These are phyloP conservation scores for Ceratosolen solmsi DNA, from an alignment of 1,140 invertebrate species.

Conservation along the genomic window DNA sequence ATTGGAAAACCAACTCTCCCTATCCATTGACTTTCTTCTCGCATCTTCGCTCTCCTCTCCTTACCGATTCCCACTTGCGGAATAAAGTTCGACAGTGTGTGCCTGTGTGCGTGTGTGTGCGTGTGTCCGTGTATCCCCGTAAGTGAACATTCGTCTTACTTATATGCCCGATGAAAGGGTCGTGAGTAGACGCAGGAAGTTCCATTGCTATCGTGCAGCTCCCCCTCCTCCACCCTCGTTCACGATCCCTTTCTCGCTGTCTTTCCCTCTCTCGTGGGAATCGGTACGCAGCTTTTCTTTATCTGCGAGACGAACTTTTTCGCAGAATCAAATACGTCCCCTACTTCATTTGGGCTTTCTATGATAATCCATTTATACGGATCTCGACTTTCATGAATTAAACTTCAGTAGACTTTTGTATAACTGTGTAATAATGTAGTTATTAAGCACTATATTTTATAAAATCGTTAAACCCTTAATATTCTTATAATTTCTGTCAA, in stretches of 20 bases:
- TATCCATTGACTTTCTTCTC: neutral
- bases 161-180: constrained; percentile 22
- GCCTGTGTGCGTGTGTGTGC: neutral
- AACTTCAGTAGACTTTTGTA: neutral
- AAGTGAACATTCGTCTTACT: constrained; percentile 35
- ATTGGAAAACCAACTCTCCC: constrained; percentile 18
- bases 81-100: constrained; percentile 21
- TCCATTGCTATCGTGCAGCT: neutral
- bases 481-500: too few species aligned
- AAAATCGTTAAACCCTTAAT: too few species aligned
- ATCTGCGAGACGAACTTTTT: constrained; percentile 4
- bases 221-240: neutral
- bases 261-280: neutral
- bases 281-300: neutral
- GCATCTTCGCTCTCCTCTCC: neutral
- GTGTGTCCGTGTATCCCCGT: too few species aligned
- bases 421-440: neutral
- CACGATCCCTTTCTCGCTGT: neutral
- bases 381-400: neutral
- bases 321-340: neutral
- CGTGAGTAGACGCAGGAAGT: constrained; percentile 10
- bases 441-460: too few species aligned
- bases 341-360: constrained; percentile 35
- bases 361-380: constrained; percentile 13
- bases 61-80: too few species aligned